Percentiles rank a stretch among this genome's conserved stretches.
Conservation (phyloP, 2,797 vertebrate species). For the Eulemur rubriventer region DNA sequence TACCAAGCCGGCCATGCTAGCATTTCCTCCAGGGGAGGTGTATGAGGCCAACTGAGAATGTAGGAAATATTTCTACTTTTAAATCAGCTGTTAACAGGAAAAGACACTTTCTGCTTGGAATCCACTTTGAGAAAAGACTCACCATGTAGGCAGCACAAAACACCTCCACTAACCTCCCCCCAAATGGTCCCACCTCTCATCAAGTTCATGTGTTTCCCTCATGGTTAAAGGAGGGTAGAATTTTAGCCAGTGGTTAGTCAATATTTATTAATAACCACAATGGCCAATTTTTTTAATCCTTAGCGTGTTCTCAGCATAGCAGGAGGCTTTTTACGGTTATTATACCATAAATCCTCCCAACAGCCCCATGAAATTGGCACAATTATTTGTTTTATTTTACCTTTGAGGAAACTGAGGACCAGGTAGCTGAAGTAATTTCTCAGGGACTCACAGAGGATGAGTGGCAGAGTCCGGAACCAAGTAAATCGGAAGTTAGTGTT, state of each 20-base stretch:
- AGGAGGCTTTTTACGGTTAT: not conserved
- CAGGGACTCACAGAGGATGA: not conserved
- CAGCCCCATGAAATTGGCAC: not conserved
- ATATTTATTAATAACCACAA: not conserved
- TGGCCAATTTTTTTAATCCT: not conserved
- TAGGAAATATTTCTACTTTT: not conserved
- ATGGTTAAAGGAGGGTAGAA: not conserved
- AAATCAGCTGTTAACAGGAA: not conserved
- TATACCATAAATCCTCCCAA: not conserved
- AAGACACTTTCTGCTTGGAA: not conserved
- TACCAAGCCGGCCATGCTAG: not conserved
- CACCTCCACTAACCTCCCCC: not conserved
- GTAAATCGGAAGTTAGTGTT: not conserved
- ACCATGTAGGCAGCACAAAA: too few species aligned
- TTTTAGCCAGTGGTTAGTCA: not conserved
- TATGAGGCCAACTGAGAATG: not conserved
- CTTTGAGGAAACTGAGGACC: not conserved
- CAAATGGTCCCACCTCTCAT: rapidly evolving
- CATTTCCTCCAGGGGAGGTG: not conserved
- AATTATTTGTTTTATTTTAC: not conserved
- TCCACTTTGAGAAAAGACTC: not conserved
- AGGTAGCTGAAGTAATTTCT: not conserved
- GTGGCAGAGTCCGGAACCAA: not conserved
- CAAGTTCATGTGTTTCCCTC: not conserved
- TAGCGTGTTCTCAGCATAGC: not conserved